These are phyloP conservation scores for Datnioides undecimradiatus DNA, from an alignment of 2,113 vertebrate species.

Conservation along the genomic window DNA sequence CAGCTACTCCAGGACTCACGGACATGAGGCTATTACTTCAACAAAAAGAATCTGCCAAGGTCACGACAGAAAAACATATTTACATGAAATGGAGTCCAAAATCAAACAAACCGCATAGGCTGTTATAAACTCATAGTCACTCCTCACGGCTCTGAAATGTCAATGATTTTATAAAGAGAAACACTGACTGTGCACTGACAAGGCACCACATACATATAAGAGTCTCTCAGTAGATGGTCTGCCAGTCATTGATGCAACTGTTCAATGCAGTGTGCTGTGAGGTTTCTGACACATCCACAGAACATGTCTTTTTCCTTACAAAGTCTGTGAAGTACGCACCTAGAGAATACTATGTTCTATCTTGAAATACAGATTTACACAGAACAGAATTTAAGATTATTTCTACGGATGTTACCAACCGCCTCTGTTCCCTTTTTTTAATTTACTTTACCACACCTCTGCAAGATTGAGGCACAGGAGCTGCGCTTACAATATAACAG, in stretches of 20 bases:
- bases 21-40: background rate
- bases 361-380: background rate
- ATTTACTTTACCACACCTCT: background rate
- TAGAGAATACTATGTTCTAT: slow-evolving; percentile 27
- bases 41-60: background rate
- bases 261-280: background rate
- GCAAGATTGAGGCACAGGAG: background rate
- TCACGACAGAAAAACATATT: background rate
- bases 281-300: slow-evolving; percentile 12
- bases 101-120: background rate
- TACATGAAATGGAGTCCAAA: slow-evolving; percentile 2
- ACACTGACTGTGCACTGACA: slow-evolving; percentile 31
- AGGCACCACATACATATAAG: background rate
- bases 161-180: slow-evolving; percentile 5
- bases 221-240: background rate
- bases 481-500: background rate
- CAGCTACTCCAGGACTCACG: background rate
- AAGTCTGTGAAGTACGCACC: slow-evolving; percentile 18
- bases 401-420: background rate
- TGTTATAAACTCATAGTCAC: slow-evolving; percentile 1
- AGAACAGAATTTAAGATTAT: slow-evolving; percentile 16
- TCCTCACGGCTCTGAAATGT: slow-evolving; percentile 1
- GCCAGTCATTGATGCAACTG: slow-evolving; percentile 4
- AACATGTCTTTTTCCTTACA: slow-evolving; percentile 6
- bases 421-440: background rate